Conservation (phyloP, 2,113 vertebrate genomes). For the Antennarius striatus region DNA sequence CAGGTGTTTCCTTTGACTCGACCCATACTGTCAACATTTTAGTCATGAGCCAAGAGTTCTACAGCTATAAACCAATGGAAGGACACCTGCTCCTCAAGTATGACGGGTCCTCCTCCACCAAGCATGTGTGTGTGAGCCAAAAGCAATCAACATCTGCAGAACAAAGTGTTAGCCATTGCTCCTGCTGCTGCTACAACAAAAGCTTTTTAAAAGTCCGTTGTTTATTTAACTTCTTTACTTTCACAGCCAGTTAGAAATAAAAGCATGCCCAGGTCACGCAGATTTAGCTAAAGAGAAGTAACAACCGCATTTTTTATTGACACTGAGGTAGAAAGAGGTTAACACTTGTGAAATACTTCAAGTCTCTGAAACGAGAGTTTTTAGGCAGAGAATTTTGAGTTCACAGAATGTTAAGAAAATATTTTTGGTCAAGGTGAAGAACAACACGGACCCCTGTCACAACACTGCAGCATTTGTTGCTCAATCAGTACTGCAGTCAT, state of each 20-base stretch:
- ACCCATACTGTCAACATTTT: conserved; percentile 59
- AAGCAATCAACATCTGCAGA: conserved; percentile 35
- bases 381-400: conserved; percentile 11
- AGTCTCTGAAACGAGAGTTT: conserved; percentile 1
- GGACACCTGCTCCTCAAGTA: conserved; percentile 7
- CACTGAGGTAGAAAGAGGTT: not conserved
- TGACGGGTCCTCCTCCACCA: conserved; percentile 9
- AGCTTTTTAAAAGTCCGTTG: conserved; percentile 17
- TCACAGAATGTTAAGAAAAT: not conserved
- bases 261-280: conserved; percentile 30
- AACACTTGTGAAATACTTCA: conserved; percentile 51
- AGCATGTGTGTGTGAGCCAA: conserved; percentile 18
- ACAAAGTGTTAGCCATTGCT: conserved; percentile 13
- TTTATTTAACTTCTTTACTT: conserved; percentile 39
- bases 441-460: conserved; percentile 9
- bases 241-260: conserved; percentile 35
- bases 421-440: conserved; percentile 3
- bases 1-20: conserved; percentile 63
- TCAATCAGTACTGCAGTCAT: conserved; percentile 28
- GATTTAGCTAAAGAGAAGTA: conserved; percentile 17
- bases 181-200: conserved; percentile 34
- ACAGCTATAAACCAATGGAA: conserved; percentile 32
- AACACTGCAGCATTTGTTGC: conserved; percentile 32
- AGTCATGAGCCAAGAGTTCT: conserved; percentile 44
- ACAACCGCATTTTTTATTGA: conserved; percentile 24